Evolutionary conservation across 1,140 invertebrate species (phyloP).

Genomic region (Papilio xuthus): DNA sequence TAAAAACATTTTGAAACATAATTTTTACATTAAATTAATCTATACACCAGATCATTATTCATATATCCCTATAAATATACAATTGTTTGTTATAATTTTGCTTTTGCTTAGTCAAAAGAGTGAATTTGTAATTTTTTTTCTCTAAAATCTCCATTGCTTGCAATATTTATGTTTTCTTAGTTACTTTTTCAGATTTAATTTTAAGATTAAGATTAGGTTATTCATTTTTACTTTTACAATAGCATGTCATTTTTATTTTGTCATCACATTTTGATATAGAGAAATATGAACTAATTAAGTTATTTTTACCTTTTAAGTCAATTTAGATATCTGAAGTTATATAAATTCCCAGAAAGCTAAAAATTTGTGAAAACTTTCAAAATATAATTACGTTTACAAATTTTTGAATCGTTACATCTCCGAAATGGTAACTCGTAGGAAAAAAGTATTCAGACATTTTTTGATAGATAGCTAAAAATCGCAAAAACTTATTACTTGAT

Average conservation of each 20-base stretch:
- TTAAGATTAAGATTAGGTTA: background rate
- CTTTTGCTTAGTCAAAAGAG: background rate
- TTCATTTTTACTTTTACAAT: background rate
- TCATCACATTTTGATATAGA: background rate
- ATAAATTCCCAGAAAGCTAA: too few species aligned
- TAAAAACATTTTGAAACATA: background rate
- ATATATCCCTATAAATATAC: background rate
- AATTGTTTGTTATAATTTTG: background rate
- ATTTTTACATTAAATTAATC: too few species aligned
- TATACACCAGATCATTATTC: too few species aligned
- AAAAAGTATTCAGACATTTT: too few species aligned
- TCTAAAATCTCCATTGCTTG: background rate
- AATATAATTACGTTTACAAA: too few species aligned
- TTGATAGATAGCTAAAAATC: too few species aligned
- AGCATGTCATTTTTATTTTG: conserved; percentile 16
- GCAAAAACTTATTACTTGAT: too few species aligned
- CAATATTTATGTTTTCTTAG: background rate
- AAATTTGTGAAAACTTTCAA: too few species aligned
- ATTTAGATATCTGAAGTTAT: too few species aligned
- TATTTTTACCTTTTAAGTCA: background rate
- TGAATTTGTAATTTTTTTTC: background rate
- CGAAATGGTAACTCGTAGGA: too few species aligned
- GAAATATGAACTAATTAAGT: conserved; percentile 6
- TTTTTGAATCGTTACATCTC: too few species aligned
- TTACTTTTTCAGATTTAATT: background rate